Evolutionary conservation across 2,888 invertebrate species (phyloP), one percentile per base, ranked within the genome.

Genomic region (Agrochola lychnidis): DNA sequence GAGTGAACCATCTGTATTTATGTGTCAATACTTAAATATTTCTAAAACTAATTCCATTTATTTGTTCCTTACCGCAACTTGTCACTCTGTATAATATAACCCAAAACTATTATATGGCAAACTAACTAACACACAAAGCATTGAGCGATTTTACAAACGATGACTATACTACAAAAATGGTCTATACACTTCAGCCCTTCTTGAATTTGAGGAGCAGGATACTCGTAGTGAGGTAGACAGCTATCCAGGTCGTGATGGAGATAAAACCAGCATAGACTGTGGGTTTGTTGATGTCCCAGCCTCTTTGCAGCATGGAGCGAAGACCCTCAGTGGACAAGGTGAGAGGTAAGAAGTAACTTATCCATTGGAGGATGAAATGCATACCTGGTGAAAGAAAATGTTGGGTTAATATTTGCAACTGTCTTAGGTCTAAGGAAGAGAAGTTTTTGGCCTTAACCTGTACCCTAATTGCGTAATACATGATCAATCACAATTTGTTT

Each of bases 261-360:
- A 98, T 94, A 92, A 98, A 99, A 0, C 99, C 99, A 30, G 97
- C 96, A 94, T 98, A 99, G 4, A 99, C 99, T 0, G 97, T 96
- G 0, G 98, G 97, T 64, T 97, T 96, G 0, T 95, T 90, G 12
- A 99, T 97, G 7, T 96, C 94, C 99, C 99, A 99, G 1, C 99
- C 99, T 87, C 98, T 97, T 70, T 98, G 98, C 57, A 99, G 94
- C 92, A 99, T 98, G 4, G 98, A 98, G n/a, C 99, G 97, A 84
- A 99, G 96, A 4, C 99, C 98, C 89, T 99, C 99, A 0, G 99
- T 99, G 0, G 99, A 98, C 88, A 98, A 98, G 0, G 99, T 99
- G 30, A 99, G 96, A 0, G 99, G 99, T 36, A 99, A 97, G 63
- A 98, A 95, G 87, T 97, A 98, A 86, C 98, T 98, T 63, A 99